Evolutionary conservation across 2,797 vertebrate genomes (phyloP).

Genomic region (Zonotrichia albicollis): DNA sequence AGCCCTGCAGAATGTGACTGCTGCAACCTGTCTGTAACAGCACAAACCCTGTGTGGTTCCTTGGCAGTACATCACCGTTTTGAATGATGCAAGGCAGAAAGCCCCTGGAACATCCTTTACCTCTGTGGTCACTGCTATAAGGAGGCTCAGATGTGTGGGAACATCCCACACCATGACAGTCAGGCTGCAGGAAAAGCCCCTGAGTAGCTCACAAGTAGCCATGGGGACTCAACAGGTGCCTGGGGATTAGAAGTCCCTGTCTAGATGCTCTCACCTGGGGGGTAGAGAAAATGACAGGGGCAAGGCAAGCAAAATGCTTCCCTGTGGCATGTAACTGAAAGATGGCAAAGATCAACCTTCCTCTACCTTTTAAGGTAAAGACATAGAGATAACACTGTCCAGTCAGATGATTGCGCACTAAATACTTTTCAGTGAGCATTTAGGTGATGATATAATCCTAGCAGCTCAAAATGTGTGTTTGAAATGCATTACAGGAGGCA

Average conservation of each 20-base stretch:
- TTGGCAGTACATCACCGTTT: background rate
- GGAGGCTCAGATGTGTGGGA: background rate
- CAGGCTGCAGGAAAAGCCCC: background rate
- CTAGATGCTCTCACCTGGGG: background rate
- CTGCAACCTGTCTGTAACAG: background rate
- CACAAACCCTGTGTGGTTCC: background rate
- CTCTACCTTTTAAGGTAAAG: background rate
- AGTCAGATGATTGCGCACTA: background rate
- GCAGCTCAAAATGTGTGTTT: fast-evolving
- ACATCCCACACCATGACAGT: background rate
- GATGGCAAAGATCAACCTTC: background rate
- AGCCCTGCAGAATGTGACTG: background rate
- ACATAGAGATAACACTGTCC: background rate
- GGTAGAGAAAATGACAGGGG: background rate
- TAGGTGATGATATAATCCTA: background rate
- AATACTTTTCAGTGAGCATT: background rate
- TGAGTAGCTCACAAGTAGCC: background rate
- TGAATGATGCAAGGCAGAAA: background rate
- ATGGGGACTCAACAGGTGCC: fast-evolving
- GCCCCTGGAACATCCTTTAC: background rate
- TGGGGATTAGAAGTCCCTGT: background rate
- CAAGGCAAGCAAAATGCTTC: fast-evolving
- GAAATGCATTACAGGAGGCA: background rate
- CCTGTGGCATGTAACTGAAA: background rate
- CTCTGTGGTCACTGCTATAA: fast-evolving